Evolutionary conservation across 2,888 invertebrate genomes (phyloP).

Genomic region (Pherbina coryleti): DNA sequence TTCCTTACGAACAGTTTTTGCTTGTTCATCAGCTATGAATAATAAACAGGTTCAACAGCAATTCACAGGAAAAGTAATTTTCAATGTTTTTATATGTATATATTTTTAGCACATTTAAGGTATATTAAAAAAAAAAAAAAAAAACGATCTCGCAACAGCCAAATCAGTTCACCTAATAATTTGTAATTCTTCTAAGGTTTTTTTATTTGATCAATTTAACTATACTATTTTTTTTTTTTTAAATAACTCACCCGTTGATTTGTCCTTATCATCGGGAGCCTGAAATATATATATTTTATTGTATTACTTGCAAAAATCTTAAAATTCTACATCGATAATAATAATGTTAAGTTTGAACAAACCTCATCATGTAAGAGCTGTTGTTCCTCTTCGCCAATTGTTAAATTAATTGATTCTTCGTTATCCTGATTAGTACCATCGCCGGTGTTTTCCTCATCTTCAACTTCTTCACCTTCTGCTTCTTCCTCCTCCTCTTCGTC

Average conservation of each 20-base stretch:
- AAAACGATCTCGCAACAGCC: neutral
- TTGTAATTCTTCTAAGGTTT: neutral
- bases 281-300: conserved; percentile 42
- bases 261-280: conserved; percentile 72
- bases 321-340: too few relatives aligned
- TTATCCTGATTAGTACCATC: conserved; percentile 72
- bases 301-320: neutral
- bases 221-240: neutral
- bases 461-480: conserved; percentile 49
- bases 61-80: conserved; percentile 43
- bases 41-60: conserved; percentile 33
- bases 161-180: neutral
- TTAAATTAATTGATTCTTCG: conserved; percentile 84
- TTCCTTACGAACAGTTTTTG: conserved; percentile 36
- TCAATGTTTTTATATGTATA: conserved; percentile 42
- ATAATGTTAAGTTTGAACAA: conserved; percentile 25
- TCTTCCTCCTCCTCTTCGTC: conserved; percentile 61
- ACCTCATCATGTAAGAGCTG: conserved; percentile 84
- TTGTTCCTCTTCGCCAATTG: conserved; percentile 84
- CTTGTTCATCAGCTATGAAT: conserved; percentile 38
- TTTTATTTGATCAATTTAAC: conserved; percentile 26
- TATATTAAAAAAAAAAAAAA: neutral
- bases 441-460: conserved; percentile 58
- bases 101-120: conserved; percentile 9
- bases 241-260: conserved; percentile 72